Evolutionary conservation across 2,113 vertebrate species (phyloP), one percentile per base, ranked within the genome.

Genomic region (Nothoprocta pentlandii): DNA sequence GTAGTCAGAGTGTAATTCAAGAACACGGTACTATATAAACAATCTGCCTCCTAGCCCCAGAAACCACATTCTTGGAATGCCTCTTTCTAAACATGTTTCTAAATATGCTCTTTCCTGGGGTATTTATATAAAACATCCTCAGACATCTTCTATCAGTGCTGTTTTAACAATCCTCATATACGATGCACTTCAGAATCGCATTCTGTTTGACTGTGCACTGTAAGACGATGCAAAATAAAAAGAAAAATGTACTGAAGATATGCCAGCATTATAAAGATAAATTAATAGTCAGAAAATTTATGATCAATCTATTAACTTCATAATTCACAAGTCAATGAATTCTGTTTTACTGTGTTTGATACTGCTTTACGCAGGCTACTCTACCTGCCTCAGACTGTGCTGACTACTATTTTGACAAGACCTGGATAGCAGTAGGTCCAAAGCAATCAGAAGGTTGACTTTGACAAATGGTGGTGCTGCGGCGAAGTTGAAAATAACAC

Each of bases 401-500:
- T 97, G 98, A 99, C 98, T 98, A 97, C 98, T 98, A 99, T 99
- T 99, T 99, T 99, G 99, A 99, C 99, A 99, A 98, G 98, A 98
- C 97, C 97, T 98, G 99, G 99, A 99, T 99, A 99, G 99, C 98
- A 98, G 98, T 98, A 98, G 98, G 99, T 99, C 99, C 98, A 99
- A 99, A 99, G 99, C 99, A 99, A 99, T 99, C 99, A 99, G 98
- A 98, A 98, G 98, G 98, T 98, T 99, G 99, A 99, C 99, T 98
- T 99, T 99, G 99, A 99, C 98, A 99, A 99, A 99, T 99, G 99
- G 98, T 92, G 98, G 98, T 98, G 98, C 98, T 98, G 98, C 97
- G 97, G 98, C 95, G 97, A 99, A 99, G 98, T 99, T 99, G 98
- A 99, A 99, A 99, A 99, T 99, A 99, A 99, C 99, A 99, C 98